Conservation (phyloP, 2,113 vertebrate genomes). For the Phrynosoma blainvillii region DNA sequence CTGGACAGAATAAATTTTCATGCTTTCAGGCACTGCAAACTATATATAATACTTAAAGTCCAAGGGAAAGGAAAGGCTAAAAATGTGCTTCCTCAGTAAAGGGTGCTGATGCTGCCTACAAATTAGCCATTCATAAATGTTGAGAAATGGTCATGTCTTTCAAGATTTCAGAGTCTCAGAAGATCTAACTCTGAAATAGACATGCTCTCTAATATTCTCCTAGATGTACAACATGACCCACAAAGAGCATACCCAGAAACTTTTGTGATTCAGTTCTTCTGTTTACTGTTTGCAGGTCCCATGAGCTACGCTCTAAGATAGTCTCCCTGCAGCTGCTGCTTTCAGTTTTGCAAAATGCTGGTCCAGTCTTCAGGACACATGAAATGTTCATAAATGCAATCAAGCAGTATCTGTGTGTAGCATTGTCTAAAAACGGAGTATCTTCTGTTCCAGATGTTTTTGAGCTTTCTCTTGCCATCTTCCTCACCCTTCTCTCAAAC, state of each 20-base stretch:
- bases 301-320: conserved; percentile 95
- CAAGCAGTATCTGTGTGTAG: conserved; percentile 98
- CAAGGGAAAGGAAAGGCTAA: no score
- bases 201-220: neutral
- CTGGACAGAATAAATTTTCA: no score
- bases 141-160: neutral
- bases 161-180: neutral
- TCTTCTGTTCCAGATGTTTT: conserved; percentile 98
- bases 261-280: neutral
- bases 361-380: conserved; percentile 93
- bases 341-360: conserved; percentile 94
- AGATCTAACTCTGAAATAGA: neutral
- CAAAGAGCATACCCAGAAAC: neutral
- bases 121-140: neutral
- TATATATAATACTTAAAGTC: no score
- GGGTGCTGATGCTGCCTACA: no score
- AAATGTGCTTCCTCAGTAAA: no score
- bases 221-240: neutral
- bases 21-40: neutral
- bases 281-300: conserved; percentile 81
- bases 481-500: conserved; percentile 94
- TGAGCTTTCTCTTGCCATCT: conserved; percentile 97
- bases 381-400: conserved; percentile 99
- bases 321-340: conserved; percentile 96
- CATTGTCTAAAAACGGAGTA: conserved; percentile 95